Evolutionary conservation across 2,113 vertebrate genomes (phyloP), one percentile per base, ranked within the genome.

Genomic region (Barnardius zonarius): DNA sequence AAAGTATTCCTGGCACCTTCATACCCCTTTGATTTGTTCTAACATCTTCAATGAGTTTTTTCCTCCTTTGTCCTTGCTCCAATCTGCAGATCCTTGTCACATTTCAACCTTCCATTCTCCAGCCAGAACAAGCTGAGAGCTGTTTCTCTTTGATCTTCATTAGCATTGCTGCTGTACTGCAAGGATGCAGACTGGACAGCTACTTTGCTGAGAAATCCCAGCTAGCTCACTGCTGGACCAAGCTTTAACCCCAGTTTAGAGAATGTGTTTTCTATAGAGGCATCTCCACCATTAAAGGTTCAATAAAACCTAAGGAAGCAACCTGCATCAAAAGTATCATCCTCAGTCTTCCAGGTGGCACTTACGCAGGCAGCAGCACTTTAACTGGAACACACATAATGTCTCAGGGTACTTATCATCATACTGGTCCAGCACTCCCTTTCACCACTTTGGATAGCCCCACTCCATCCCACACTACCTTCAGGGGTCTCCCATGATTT

Each of bases 401-500:
- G 22, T 24, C 57, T 59, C 57, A 35, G 33, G 57, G 57, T 59
- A 35, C 33, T 59, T n/a, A 59, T 59, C 20, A 59, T 59, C 13
- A 59, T 15, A 59, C 13, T 24, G 57, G 6, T 35, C 33, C 57
- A 59, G 57, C 33, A 59, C 22, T 13, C 57, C 33, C 33, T 35
- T 59, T 59, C 33, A 23, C 33, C 33, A 59, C 57, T 35, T n/a
- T 59, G 57, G 20, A 59, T 35, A 59, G 10, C 16, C 49, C 44
- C 0, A 1, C 25, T 57, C 17, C 2, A 0, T 51, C 16, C n/a
- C 44, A 33, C 8, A 1, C 9, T 97, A 98, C 98, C 97, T 98
- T 95, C 81, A 24, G 78, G 90, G 5, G 95, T 97, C 25, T 90
- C 19, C 98, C 98, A 98, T 0, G 15, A 63, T 41, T 92, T 98